Evolutionary conservation across 2,113 vertebrate genomes (phyloP), one percentile per base, ranked within the genome.

Genomic region (Aspidoscelis tigris): DNA sequence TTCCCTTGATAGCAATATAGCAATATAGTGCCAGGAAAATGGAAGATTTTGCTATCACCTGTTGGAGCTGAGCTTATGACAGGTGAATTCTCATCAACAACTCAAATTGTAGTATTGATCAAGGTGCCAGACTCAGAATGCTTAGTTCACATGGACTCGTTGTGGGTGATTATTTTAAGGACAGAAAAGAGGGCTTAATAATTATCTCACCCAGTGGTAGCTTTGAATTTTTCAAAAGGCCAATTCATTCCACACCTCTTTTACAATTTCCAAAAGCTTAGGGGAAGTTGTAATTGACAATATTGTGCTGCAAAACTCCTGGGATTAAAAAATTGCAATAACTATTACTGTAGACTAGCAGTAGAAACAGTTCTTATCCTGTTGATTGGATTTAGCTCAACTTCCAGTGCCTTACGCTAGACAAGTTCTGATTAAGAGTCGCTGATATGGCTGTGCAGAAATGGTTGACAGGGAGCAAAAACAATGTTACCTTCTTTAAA

Each of bases 311-410:
- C 53, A 68, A 61, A 79, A 90, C 58, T 81, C 12, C 82, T 53
- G 47, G 14, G 81, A 41, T n/a, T 78, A 55, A 82, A 41, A 79
- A 76, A 83, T 78, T n/a, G 70, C 82, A 39, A 64, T 86, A 78
- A 55, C 76, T 74, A 33, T 43, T 43, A 3, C 55, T 9, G 39
- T 61, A 24, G 71, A 87, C 70, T 47, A 44, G 65, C 81, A 82
- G 20, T 16, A 47, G 12, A 9, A 78, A 61, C 79, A 20, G 71
- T 73, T 73, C 12, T 7, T 12, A 18, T 82, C 7, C n/a, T 24
- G 83, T 88, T 88, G 82, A 83, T 74, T 87, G 74, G 78, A 55
- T 20, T 90, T 83, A 81, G 41, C 71, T 87, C 26, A 8, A 39
- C 75, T 86, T 86, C 89, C 76, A 64, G 47, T 76, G 14, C 33